Evolutionary conservation across 1,140 invertebrate genomes (phyloP).

Genomic region (Atta colombica): DNA sequence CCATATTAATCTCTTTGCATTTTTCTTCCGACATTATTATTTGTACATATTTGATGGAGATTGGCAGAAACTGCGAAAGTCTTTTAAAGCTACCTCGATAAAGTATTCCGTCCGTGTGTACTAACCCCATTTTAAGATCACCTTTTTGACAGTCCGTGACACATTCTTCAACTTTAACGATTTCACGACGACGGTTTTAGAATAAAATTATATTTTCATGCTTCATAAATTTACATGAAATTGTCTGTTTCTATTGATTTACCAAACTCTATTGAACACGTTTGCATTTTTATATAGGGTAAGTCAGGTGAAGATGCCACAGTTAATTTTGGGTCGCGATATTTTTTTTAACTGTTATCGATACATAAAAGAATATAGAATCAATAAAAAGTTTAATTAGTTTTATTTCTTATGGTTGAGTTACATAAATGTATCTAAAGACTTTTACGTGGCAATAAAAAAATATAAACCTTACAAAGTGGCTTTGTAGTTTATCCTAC

Average conservation of each 20-base stretch:
- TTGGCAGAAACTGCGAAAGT: slow-evolving; percentile 65
- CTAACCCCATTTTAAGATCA: slow-evolving; percentile 32
- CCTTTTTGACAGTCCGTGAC: slow-evolving; percentile 48
- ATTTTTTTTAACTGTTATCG: too few species aligned
- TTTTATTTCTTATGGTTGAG: too few species aligned
- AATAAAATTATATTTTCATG: slow-evolving; percentile 14
- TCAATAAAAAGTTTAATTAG: too few species aligned
- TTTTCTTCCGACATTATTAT: slow-evolving; percentile 33
- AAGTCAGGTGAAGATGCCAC: too few species aligned
- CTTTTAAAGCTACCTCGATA: slow-evolving; percentile 37
- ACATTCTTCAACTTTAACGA: slow-evolving; percentile 43
- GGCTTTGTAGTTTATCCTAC: too few species aligned
- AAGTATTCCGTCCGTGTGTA: slow-evolving; percentile 33
- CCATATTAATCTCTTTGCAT: slow-evolving; percentile 44
- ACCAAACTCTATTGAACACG: not conserved
- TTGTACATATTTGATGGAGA: slow-evolving; percentile 58
- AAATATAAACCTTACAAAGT: too few species aligned
- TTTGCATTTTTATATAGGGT: too few species aligned
- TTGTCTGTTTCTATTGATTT: not conserved
- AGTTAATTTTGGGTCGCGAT: too few species aligned
- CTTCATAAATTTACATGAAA: slow-evolving; percentile 8
- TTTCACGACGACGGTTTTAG: slow-evolving; percentile 36
- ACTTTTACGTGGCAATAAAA: too few species aligned
- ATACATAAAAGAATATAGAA: too few species aligned
- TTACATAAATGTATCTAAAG: too few species aligned